Evolutionary conservation across 2,113 vertebrate species (phyloP).

Genomic region (Megaleporinus macrocephalus): DNA sequence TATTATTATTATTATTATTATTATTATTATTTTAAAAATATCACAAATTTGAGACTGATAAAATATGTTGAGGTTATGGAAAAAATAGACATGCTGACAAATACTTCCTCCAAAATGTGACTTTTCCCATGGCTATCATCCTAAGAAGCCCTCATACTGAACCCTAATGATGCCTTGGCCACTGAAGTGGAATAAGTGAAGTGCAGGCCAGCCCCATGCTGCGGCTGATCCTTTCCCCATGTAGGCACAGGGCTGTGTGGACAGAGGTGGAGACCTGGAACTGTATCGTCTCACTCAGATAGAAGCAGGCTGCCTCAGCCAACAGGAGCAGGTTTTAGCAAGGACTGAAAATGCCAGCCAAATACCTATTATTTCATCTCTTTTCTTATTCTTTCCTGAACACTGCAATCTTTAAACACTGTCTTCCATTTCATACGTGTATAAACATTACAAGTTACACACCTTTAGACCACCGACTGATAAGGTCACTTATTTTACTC

Average conservation of each 20-base stretch:
- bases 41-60: too few relatives aligned
- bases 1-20: too few relatives aligned
- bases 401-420: not conserved
- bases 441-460: not conserved
- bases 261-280: constrained; percentile 75
- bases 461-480: not conserved
- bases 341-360: constrained; percentile 72
- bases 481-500: not conserved
- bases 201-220: constrained; percentile 65
- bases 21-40: too few relatives aligned
- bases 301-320: constrained; percentile 65
- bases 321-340: constrained; percentile 65
- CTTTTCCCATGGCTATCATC: not conserved
- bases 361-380: constrained; percentile 63
- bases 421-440: not conserved
- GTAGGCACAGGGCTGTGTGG: constrained; percentile 57
- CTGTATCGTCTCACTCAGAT: constrained; percentile 71
- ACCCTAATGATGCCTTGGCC: constrained; percentile 69
- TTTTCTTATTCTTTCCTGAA: not conserved
- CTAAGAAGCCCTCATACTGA: constrained; percentile 41
- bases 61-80: too few relatives aligned
- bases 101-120: not conserved
- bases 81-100: not conserved
- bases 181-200: constrained; percentile 65
- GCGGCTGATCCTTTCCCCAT: constrained; percentile 72